These are phyloP conservation scores for Camptogramma bilineatum DNA, from an alignment of 2,888 invertebrate genomes.

Conservation along the genomic window DNA sequence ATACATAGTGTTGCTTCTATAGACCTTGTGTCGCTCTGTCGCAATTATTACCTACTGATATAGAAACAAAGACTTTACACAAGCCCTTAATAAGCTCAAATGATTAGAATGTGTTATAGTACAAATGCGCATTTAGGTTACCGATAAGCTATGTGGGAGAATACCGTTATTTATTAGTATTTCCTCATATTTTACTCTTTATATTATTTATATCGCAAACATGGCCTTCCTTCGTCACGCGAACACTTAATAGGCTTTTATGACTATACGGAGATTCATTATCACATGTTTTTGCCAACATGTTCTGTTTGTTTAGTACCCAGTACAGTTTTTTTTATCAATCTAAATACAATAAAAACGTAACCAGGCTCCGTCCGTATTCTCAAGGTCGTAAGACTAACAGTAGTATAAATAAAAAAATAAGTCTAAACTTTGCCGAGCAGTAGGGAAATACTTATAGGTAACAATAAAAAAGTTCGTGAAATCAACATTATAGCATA, in stretches of 20 bases:
- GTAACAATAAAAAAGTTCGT: no score
- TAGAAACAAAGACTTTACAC: slow-evolving; percentile 26
- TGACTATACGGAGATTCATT: neutral
- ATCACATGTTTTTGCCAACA: neutral
- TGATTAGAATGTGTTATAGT: slow-evolving; percentile 45
- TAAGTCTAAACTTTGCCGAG: no score
- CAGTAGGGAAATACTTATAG: no score
- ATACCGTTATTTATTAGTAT: slow-evolving; percentile 48
- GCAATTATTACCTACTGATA: slow-evolving; percentile 32
- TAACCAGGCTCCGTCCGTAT: no score
- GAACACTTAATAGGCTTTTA: slow-evolving; percentile 1
- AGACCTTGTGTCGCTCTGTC: slow-evolving; percentile 27
- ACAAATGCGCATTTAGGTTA: slow-evolving; percentile 46
- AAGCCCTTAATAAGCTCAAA: slow-evolving; percentile 30
- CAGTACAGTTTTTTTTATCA: neutral
- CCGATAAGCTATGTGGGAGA: slow-evolving; percentile 42
- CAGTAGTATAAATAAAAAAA: no score
- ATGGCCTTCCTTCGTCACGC: slow-evolving; percentile 2
- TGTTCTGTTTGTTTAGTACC: neutral
- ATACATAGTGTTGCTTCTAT: slow-evolving; percentile 25
- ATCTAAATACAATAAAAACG: no score
- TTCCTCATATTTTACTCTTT: slow-evolving; percentile 32
- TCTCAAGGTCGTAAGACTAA: no score
- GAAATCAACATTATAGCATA: no score
- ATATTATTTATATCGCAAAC: slow-evolving; percentile 13